A percentile compares a stretch with the other conserved stretches of the same genome.
These are phyloP conservation scores for Sander vitreus DNA, from an alignment of 2,113 vertebrate species.

Conservation along the genomic window DNA sequence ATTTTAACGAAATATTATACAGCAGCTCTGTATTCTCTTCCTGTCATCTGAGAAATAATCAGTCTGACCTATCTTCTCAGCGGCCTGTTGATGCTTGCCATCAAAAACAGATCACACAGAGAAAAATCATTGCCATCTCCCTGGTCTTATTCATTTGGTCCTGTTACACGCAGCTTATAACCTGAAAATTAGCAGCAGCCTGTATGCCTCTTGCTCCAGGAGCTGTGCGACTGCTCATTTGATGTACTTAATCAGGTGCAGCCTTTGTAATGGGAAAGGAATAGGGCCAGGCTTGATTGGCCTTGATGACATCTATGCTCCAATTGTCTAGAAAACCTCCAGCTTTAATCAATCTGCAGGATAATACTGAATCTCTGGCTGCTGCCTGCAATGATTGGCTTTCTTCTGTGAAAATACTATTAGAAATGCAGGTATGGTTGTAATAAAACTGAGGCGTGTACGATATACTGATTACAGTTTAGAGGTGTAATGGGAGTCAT, in stretches of 20 bases:
- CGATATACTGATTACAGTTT: constrained; percentile 43
- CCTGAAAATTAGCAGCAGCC: constrained; percentile 80
- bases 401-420: constrained; percentile 60
- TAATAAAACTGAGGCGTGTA: constrained; percentile 43
- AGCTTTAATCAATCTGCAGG: constrained; percentile 77
- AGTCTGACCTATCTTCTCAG: constrained; percentile 71
- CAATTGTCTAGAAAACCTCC: constrained; percentile 84
- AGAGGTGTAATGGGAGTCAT: constrained; percentile 4
- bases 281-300: constrained; percentile 82
- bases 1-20: constrained; percentile 77
- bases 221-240: constrained; percentile 79
- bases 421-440: constrained; percentile 60
- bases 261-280: constrained; percentile 84
- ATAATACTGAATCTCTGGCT: constrained; percentile 70
- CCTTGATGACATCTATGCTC: constrained; percentile 84
- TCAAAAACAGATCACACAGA: constrained; percentile 79
- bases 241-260: constrained; percentile 83
- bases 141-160: constrained; percentile 79
- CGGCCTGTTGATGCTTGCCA: constrained; percentile 73
- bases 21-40: constrained; percentile 73
- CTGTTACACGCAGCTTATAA: constrained; percentile 79
- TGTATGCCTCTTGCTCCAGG: constrained; percentile 71
- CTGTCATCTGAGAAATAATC: constrained; percentile 82
- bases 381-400: constrained; percentile 65
- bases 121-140: constrained; percentile 69